A percentile compares a stretch with the other conserved stretches of the same genome.
Conservation (phyloP, 53 echinoderm and acorn worm species). For the Crossaster papposus region DNA sequence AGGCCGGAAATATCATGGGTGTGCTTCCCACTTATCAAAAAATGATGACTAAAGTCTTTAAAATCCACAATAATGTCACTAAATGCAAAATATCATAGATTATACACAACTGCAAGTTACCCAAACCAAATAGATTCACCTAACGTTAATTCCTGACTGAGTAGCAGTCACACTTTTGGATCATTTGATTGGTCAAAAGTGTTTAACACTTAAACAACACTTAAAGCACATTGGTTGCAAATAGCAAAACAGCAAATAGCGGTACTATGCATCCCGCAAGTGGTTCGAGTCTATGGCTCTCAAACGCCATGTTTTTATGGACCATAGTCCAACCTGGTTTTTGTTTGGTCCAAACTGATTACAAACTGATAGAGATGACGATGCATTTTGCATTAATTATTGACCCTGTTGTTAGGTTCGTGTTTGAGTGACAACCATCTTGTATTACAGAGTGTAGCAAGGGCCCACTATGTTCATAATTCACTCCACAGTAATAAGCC, state of each 20-base stretch:
- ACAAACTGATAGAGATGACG: neutral
- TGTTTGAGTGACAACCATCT: neutral
- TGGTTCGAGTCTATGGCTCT: slow-evolving; percentile 3
- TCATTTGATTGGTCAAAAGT: slow-evolving; percentile 12
- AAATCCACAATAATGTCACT: too few species aligned
- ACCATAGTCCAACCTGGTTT: slow-evolving; percentile 36
- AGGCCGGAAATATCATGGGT: too few species aligned
- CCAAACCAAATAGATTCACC: too few species aligned
- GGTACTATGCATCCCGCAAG: slow-evolving; percentile 27
- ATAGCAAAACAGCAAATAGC: neutral
- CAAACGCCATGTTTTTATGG: neutral
- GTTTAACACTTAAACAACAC: neutral
- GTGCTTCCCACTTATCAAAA: too few species aligned
- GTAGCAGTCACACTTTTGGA: neutral
- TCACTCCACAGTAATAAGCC: neutral
- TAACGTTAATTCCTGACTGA: too few species aligned
- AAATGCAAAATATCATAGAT: too few species aligned
- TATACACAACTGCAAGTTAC: too few species aligned
- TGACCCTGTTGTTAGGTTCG: neutral
- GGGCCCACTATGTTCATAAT: neutral
- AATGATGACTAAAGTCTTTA: too few species aligned
- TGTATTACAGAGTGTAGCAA: neutral
- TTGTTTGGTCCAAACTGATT: neutral
- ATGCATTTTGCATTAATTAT: slow-evolving; percentile 5
- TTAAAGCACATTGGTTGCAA: neutral